Base-by-base conservation (phyloP, 2,797 vertebrate species). In the Staurois parvus region DNA sequence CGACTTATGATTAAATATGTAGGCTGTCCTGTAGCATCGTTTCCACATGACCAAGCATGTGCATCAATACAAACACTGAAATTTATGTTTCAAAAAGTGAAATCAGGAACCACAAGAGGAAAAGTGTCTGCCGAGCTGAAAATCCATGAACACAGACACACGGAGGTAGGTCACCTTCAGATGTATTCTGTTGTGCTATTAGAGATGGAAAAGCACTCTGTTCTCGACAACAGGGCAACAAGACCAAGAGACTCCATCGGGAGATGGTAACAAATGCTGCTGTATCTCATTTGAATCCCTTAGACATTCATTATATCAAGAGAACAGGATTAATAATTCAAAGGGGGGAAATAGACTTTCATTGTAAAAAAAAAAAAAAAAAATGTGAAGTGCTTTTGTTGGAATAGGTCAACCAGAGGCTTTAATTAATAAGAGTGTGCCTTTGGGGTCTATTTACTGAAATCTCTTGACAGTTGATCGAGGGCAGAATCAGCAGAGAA, bases 251-350 rank as follows among this genome's bases (percentile, higher is more conserved):
- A 77, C 48, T 87, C 85, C 85, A 56, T 3, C 29, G 85, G 81
- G 85, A 84, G 17, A 29, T 13, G 15, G 37, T 87, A 86, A 86
- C 75, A 83, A 87, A 87, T 87, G 85, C 74, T 32, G 79, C 80
- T 86, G 85, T 79, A 83, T 83, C 85, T 81, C 42, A 86, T 86
- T 83, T 79, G 82, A 83, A 83, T 86, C 85, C 85, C 85, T 82
- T 69, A 83, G 75, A 87, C 76, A 83, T 87, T 87, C 81, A 84
- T 84, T 87, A 87, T 87, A 87, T 74, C 76, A 87, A 68, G 81
- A 87, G 81, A 42, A 79, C 62, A 56, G 21, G 85, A 84, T 83
- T 87, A 83, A 75, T 87, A 83, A 83, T 87, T 79, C 76, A 84
- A 75, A 73, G 15, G 69, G 79, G 70, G 34, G 4, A 69, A 68